Percentiles rank a stretch among this genome's conserved stretches.
Conservation (phyloP, 2,113 vertebrate genomes). For the Melanerpes formicivorus region DNA sequence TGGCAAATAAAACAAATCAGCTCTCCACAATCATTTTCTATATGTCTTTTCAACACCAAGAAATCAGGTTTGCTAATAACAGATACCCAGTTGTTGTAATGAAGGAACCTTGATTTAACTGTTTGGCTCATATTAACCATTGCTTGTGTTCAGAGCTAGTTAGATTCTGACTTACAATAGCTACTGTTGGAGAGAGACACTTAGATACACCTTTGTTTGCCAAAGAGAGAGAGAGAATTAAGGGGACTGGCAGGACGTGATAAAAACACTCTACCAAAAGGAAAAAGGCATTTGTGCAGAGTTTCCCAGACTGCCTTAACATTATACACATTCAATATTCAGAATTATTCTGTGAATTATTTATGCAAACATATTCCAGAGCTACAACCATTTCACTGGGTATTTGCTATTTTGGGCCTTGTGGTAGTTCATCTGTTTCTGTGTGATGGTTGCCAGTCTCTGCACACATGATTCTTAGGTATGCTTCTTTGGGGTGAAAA, state of each 20-base stretch:
- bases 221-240: background rate
- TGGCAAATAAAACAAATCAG: background rate
- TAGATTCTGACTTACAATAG: background rate
- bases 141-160: background rate
- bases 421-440: background rate
- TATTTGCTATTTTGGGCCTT: slow-evolving; percentile 9
- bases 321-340: background rate
- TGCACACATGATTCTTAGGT: background rate
- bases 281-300: background rate
- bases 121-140: background rate
- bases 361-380: slow-evolving; percentile 15
- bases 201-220: background rate
- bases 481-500: background rate
- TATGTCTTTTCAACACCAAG: background rate
- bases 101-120: background rate
- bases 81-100: background rate
- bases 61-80: background rate
- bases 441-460: background rate
- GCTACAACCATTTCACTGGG: background rate
- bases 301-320: background rate
- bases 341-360: slow-evolving; percentile 38
- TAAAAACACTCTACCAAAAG: background rate
- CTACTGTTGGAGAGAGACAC: background rate
- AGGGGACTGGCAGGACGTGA: background rate
- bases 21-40: background rate